These are phyloP conservation scores for Vultur gryphus DNA, from an alignment of 2,797 vertebrate genomes.

Conservation along the genomic window DNA sequence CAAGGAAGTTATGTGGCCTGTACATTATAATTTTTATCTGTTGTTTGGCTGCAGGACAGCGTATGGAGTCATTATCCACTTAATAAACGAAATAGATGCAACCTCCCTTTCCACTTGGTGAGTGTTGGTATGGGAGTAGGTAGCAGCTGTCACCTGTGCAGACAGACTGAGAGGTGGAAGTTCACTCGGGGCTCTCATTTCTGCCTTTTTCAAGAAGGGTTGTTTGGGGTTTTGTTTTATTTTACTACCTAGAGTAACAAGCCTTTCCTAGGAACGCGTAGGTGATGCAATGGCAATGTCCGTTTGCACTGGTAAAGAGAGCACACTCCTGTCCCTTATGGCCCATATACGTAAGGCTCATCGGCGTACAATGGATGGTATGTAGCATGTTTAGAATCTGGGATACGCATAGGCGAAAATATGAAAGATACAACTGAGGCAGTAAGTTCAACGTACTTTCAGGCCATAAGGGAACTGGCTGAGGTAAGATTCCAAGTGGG, in stretches of 20 bases:
- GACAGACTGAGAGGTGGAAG: background rate
- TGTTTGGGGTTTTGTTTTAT: background rate
- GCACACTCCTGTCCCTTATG: background rate
- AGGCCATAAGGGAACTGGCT: background rate
- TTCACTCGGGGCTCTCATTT: background rate
- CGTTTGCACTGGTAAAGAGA: background rate
- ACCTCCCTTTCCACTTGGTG: background rate
- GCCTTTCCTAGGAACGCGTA: background rate
- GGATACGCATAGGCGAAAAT: background rate
- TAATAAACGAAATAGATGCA: conserved; percentile 28
- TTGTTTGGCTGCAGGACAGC: conserved; percentile 43
- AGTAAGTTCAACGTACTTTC: background rate
- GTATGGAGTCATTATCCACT: conserved; percentile 62
- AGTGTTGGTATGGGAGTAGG: background rate
- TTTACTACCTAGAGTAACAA: background rate
- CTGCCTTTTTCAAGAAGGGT: background rate
- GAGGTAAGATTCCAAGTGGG: background rate
- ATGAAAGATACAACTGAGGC: background rate
- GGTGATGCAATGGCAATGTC: background rate
- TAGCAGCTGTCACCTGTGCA: conserved; percentile 24
- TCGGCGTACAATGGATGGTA: background rate
- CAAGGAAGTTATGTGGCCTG: conserved; percentile 34
- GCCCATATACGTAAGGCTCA: fast-evolving
- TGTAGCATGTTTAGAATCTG: background rate
- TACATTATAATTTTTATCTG: conserved; percentile 31